phyloP scores from a whole-genome alignment of 2,113 vertebrate species.

The Myiozetetes cayanensis region DNA sequence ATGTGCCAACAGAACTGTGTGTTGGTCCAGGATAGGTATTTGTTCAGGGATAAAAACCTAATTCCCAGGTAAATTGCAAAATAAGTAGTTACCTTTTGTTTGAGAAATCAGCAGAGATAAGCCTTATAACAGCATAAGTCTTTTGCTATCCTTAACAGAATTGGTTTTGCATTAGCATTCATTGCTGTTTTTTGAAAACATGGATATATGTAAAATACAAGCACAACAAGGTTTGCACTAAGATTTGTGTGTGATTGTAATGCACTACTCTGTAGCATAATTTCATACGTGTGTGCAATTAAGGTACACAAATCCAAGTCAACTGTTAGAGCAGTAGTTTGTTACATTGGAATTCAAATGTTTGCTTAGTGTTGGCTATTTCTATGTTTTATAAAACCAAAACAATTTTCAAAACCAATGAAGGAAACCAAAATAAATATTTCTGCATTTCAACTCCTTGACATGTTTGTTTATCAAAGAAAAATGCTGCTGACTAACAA shows the following conservation, averaged over 20 bases:
- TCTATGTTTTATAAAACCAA: slow-evolving; percentile 86
- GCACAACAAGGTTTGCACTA: slow-evolving; percentile 78
- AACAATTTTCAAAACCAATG: slow-evolving; percentile 81
- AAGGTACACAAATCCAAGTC: slow-evolving; percentile 69
- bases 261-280: slow-evolving; percentile 76
- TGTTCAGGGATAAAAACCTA: slow-evolving; percentile 49
- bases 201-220: slow-evolving; percentile 64
- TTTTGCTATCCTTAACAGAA: slow-evolving; percentile 61
- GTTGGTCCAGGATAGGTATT: slow-evolving; percentile 1
- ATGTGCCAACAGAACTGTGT: slow-evolving; percentile 18
- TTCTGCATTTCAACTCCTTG: slow-evolving; percentile 74
- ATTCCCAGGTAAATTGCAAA: slow-evolving; percentile 32
- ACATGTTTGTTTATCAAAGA: slow-evolving; percentile 8
- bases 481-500: background rate
- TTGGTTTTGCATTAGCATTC: slow-evolving; percentile 52
- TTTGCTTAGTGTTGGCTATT: slow-evolving; percentile 81
- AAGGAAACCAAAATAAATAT: slow-evolving; percentile 86
- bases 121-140: slow-evolving; percentile 44
- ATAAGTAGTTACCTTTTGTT: slow-evolving; percentile 41
- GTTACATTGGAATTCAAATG: slow-evolving; percentile 75
- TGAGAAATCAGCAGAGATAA: slow-evolving; percentile 57
- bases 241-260: slow-evolving; percentile 72
- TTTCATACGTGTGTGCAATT: slow-evolving; percentile 67
- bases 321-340: slow-evolving; percentile 67
- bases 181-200: slow-evolving; percentile 56